phyloP scores from a whole-genome alignment of 2,888 invertebrate genomes.

The Ypsolopha scabrella region DNA sequence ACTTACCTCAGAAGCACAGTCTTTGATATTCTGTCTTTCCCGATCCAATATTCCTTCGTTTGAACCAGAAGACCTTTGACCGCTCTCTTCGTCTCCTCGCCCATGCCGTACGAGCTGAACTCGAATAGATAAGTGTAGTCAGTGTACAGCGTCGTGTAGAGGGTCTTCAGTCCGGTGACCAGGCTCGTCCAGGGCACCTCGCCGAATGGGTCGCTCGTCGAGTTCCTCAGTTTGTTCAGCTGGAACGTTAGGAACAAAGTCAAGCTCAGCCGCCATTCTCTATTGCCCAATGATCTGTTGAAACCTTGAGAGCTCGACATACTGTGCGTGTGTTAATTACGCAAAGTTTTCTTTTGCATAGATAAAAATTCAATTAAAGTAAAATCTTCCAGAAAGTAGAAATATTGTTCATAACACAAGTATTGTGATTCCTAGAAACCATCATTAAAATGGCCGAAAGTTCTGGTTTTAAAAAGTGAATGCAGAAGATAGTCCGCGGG shows the following conservation, averaged over 20 bases:
- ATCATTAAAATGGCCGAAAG: no score
- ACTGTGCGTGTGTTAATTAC: no score
- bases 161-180: conserved; percentile 34
- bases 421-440: no score
- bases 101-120: conserved; percentile 40
- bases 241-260: background rate
- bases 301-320: background rate
- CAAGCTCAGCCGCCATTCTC: no score
- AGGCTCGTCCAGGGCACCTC: conserved; percentile 44
- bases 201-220: conserved; percentile 20
- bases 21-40: conserved; percentile 25
- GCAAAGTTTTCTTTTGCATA: no score
- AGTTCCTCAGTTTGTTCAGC: conserved; percentile 26
- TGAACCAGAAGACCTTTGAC: conserved; percentile 20
- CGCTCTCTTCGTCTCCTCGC: conserved; percentile 15
- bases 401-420: no score
- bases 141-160: conserved; percentile 34
- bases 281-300: background rate
- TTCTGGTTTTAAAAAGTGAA: no score
- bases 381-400: no score
- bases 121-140: conserved; percentile 52
- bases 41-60: conserved; percentile 45
- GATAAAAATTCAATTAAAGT: no score
- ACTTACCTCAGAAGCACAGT: conserved; percentile 40
- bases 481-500: no score